Base-by-base conservation (phyloP, 2,113 vertebrate species). In the Phocoena sinus region DNA sequence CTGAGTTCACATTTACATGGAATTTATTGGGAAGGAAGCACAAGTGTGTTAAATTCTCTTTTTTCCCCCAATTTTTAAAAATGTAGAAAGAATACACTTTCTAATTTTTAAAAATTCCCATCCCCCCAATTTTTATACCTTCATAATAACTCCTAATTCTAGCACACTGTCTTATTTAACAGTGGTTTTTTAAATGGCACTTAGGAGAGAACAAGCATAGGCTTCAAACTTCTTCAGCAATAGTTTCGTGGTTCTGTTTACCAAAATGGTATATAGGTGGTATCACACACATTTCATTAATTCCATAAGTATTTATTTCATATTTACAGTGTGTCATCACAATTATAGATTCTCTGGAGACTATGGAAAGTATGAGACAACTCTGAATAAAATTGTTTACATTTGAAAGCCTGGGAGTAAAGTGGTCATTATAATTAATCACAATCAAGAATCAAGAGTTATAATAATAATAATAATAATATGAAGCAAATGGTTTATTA, bases 251-350 rank as follows among this genome's bases (percentile, higher is more conserved):
- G 17, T 31, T 88, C n/a, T 41, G 13, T 84, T 95, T 65, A 73
- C 44, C 13, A 63, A 92, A 83, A 90, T 71, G 25, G 50, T n/a
- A 58, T 31, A 50, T 36, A 63, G 2, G 8, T 80, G 5, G 2
- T 53, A 76, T 94, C 36, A 71, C 50, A 91, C 33, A 77, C 41
- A 85, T 91, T 96, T 95, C 13, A 91, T 77, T 88, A 91, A 79
- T 94, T 71, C 70, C 25, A 36, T 91, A 95, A 94, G 88, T 96
- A 84, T 90, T 94, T 96, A 81, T 90, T 92, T 94, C 20, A 62
- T 84, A 60, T 83, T 14, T 88, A 67, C 31, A 73, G 17, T 28
- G 36, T 94, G 21, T 88, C 50, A 60, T 91, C 63, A 80, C 26
- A 65, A 17, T 80, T 89, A 88, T 56, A 31, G 65, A 47, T 76